phyloP scores from a whole-genome alignment of 2,888 invertebrate genomes.

The Portevinia maculata region DNA sequence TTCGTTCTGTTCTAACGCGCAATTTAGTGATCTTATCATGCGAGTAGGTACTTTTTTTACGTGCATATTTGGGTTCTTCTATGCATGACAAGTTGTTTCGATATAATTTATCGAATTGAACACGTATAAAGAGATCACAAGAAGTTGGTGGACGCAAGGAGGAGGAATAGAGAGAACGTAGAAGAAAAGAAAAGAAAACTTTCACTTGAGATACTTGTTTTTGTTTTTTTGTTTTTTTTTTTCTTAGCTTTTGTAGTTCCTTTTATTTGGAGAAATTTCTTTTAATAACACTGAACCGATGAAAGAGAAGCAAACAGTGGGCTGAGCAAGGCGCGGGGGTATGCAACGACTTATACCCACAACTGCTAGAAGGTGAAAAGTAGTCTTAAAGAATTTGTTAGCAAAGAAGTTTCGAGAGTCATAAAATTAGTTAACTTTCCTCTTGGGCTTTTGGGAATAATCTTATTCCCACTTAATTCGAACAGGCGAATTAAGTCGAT shows the following conservation, averaged over 20 bases:
- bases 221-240: background rate
- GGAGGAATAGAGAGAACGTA: background rate
- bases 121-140: slow-evolving; percentile 3
- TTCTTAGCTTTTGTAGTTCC: slow-evolving; percentile 27
- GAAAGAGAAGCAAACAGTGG: background rate
- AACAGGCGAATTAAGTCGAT: background rate
- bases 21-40: slow-evolving; percentile 14
- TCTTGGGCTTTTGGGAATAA: background rate
- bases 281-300: slow-evolving; percentile 3
- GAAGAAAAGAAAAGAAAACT: slow-evolving; percentile 37
- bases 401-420: slow-evolving; percentile 13
- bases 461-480: background rate
- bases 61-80: background rate
- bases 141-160: background rate
- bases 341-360: background rate
- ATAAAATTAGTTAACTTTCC: slow-evolving; percentile 8
- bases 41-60: background rate
- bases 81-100: background rate
- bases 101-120: background rate
- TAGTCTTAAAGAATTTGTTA: slow-evolving; percentile 4
- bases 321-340: background rate
- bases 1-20: background rate
- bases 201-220: slow-evolving; percentile 40
- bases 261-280: slow-evolving; percentile 51
- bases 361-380: slow-evolving; percentile 10